Base-by-base conservation (phyloP, 2,113 vertebrate genomes). In the Xiphorhynchus elegans region DNA sequence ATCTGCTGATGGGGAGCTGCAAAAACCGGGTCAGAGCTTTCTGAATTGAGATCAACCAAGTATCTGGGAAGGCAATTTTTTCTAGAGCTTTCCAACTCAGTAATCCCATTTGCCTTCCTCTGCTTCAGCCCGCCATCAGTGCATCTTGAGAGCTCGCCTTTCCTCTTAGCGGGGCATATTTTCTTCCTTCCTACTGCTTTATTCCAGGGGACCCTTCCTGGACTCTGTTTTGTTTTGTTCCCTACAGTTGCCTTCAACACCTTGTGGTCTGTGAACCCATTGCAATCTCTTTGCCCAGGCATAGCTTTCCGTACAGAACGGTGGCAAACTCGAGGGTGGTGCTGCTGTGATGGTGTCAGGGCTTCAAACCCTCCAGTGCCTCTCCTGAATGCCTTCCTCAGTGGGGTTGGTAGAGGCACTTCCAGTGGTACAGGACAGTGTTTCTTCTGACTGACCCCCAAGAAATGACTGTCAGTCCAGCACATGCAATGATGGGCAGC, bases 371-470 rank as follows among this genome's bases (percentile, higher is more conserved):
- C 33, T n/a, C 9, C 59, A 8, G 58, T 44, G 21, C 89, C 17
- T 66, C 88, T 96, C 78, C 80, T 91, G 89, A 96, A n/a, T 0
- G 23, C 87, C 46, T 94, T 97, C 70, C 93, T 95, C 89, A 66
- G 28, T 5, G 94, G 90, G 23, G 63, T 96, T 66, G 76, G 37
- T 21, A 62, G 63, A 42, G 76, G 56, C 24, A 11, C 6, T 24
- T 93, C 92, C 47, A 74, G 63, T 13, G 55, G 66, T 28, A 49
- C 18, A 69, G 19, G 53, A 76, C 28, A 55, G 44, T 31, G 69
- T n/a, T 79, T 67, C 63, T 88, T 69, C 66, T 42, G 76, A 37
- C 42, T 52, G 3, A 4, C n/a, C 11, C 52, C 72, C 23, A 23
- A 14, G 42, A 40, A 33, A 8, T 49, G 68, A 31, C 39, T 8